These are phyloP conservation scores for Sclerurus mexicanus DNA, from an alignment of 2,113 vertebrate species.

Conservation along the genomic window DNA sequence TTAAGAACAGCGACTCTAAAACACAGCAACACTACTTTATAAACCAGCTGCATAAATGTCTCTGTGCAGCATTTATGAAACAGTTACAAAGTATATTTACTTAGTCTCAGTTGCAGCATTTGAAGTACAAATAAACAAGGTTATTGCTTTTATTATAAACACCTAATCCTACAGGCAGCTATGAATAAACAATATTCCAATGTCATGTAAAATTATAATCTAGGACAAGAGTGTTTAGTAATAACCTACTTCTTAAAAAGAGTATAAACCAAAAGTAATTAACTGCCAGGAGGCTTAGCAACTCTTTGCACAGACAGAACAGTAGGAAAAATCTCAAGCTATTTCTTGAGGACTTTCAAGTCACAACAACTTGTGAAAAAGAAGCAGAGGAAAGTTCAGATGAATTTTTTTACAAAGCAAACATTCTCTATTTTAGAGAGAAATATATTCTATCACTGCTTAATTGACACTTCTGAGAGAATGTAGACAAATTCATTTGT, in stretches of 20 bases:
- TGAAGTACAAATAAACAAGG: not conserved
- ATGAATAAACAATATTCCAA: not conserved
- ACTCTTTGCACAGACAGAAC: not conserved
- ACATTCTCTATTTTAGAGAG: not conserved
- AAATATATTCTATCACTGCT: not conserved
- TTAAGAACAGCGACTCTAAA: not conserved
- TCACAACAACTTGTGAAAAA: not conserved
- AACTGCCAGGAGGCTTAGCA: not conserved
- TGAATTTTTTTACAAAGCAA: not conserved
- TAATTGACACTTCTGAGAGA: not conserved
- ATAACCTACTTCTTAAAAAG: not conserved
- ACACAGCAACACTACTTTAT: not conserved
- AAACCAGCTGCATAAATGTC: not conserved
- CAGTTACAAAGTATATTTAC: not conserved
- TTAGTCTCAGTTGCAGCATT: not conserved
- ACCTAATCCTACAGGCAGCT: not conserved
- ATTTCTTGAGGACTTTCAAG: not conserved
- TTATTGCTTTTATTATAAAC: not conserved
- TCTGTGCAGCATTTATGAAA: not conserved
- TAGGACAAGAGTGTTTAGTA: not conserved
- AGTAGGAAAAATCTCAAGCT: not conserved
- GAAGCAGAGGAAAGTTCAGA: not conserved
- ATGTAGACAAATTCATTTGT: fast-evolving
- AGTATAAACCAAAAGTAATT: not conserved
- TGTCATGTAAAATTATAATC: not conserved